Evolutionary conservation across 92 coral and sea anemone species (phyloP), one percentile per base, ranked within the genome.

Genomic region (Heteractis magnifica): DNA sequence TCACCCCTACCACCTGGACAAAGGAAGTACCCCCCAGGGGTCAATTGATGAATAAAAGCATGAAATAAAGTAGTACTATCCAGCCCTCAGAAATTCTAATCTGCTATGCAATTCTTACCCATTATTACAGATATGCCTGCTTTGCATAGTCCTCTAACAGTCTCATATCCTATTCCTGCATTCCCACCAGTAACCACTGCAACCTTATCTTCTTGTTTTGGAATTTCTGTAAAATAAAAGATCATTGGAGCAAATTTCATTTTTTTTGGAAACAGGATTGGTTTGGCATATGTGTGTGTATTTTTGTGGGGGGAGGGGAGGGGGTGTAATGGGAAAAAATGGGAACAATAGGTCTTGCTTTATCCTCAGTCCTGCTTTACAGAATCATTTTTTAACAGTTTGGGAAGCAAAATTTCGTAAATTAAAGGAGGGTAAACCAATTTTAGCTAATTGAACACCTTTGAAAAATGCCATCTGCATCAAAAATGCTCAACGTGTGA

Each of bases 141-240:
- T 83, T 58, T 85, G 81, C 98, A 92, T 14, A 97, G 86, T n/a
- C 94, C 93, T 88, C 82, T 94, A n/a, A 88, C 98, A 75, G 99
- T 97, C 81, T 94, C 99, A 71, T 77, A 93, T 18, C 99, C 99
- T 89, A 97, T 97, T 10, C 99, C 99, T 78, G 84, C 87, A 77
- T 92, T 92, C 26, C 97, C 97, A 65, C 99, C 99, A 3, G 99
- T 97, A 16, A 97, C 93, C 73, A 97, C 81, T 26, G 99, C 99
- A 83, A 92, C 94, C 75, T 84, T 91, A 72, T 80, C 94, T 58
- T 86, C 86, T 20, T 76, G 76, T 18, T 87, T 71, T 55, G 97
- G 98, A 50, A 86, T 76, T 75, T 80, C 99, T 94, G 79, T 51
- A 23, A 78, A 21, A 53, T 4, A n/a, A 49, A 76, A 65, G 8